A percentile compares a stretch with the other conserved stretches of the same genome.
Conservation (phyloP, 2,113 vertebrate species). For the Ceratotherium simum region DNA sequence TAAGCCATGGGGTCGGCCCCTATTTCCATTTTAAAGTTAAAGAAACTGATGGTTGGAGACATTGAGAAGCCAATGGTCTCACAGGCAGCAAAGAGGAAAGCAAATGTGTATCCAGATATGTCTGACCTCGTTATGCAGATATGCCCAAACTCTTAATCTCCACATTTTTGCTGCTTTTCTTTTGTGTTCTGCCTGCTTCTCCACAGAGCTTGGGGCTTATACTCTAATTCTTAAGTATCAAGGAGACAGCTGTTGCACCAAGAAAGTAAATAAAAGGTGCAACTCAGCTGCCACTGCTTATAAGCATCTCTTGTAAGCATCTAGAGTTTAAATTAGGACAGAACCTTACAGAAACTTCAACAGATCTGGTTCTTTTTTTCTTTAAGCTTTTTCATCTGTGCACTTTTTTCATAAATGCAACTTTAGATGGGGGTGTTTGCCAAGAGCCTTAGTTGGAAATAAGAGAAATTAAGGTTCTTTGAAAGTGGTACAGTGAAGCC, state of each 20-base stretch:
- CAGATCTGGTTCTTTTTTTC: background rate
- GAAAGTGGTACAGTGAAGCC: background rate
- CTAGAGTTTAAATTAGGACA: background rate
- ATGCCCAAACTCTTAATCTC: background rate
- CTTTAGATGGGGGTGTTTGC: background rate
- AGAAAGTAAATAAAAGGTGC: background rate
- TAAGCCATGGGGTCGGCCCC: no score
- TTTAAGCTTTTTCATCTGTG: background rate
- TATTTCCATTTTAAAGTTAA: background rate
- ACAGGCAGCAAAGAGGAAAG: background rate
- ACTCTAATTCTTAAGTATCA: background rate
- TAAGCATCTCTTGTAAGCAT: no score
- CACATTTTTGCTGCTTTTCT: background rate
- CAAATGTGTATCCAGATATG: no score
- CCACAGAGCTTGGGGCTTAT: background rate
- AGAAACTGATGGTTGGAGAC: background rate
- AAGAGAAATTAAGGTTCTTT: background rate
- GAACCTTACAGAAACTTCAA: background rate
- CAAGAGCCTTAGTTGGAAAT: background rate
- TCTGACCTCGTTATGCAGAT: background rate
- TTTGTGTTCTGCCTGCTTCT: background rate
- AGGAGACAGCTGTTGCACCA: background rate
- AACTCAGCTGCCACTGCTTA: background rate
- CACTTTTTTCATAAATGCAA: background rate
- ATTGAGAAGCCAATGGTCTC: background rate